Conservation (phyloP, 2,888 invertebrate species). For the Agelastica alni region DNA sequence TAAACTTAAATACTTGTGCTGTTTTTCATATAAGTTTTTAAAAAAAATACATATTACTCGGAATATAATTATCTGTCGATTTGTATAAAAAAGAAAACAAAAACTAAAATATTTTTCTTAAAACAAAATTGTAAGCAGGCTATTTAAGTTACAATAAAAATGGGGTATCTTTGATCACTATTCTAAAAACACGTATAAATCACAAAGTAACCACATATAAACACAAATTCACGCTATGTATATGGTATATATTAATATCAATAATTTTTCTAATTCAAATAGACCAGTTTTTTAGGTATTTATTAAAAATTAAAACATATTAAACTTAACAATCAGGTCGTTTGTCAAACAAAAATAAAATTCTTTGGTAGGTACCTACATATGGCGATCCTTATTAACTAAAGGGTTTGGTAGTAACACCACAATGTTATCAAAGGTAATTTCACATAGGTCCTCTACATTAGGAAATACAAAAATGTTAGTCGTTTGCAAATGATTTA, state of each 20-base stretch:
- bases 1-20: neutral
- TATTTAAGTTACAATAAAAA: neutral
- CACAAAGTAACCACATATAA: too few species aligned
- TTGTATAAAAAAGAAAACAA: neutral
- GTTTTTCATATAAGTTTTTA: neutral
- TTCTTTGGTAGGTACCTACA: neutral
- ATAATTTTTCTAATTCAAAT: neutral
- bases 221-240: neutral
- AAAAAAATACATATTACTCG: neutral
- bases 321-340: neutral
- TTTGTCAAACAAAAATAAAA: neutral
- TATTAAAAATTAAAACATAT: neutral
- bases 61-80: neutral
- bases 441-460: neutral
- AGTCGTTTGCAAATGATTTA: neutral
- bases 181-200: neutral
- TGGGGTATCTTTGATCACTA: neutral
- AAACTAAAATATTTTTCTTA: neutral
- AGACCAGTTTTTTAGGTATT: neutral
- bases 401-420: neutral
- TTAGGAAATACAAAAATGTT: neutral
- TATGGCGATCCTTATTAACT: neutral
- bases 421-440: neutral
- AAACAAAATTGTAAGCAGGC: neutral
- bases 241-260: neutral